Conservation (phyloP, 2,113 vertebrate genomes). For the Plecturocebus donacophilus region DNA sequence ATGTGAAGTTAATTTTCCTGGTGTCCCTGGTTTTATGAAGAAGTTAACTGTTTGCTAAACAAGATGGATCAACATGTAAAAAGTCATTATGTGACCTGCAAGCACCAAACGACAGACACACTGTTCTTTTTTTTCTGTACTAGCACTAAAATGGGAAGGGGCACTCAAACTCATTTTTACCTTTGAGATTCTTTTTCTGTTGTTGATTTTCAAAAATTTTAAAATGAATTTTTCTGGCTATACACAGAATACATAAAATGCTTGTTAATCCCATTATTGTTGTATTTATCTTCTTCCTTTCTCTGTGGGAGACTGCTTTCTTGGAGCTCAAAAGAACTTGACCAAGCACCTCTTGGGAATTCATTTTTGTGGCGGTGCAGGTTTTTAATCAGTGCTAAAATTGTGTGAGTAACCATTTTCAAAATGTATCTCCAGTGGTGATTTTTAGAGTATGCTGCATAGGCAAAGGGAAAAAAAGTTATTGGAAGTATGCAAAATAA, state of each 20-base stretch:
- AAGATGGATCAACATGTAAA: constrained; percentile 52
- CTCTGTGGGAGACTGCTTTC: neutral
- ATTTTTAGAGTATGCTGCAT: neutral
- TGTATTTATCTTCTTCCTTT: neutral
- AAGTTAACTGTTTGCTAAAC: constrained; percentile 72
- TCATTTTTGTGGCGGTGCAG: neutral
- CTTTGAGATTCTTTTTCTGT: neutral
- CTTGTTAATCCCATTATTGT: neutral
- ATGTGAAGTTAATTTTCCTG: constrained; percentile 79
- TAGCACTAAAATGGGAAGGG: neutral
- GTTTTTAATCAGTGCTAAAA: neutral
- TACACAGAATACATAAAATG: neutral
- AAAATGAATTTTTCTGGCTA: neutral
- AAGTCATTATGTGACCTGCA: constrained; percentile 66
- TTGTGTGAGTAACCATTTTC: neutral
- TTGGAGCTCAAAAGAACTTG: neutral
- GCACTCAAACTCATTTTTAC: neutral
- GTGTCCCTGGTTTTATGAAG: constrained; percentile 79
- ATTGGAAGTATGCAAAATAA: neutral
- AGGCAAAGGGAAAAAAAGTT: neutral
- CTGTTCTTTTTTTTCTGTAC: constrained; percentile 55
- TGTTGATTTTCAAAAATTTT: constrained; percentile 2
- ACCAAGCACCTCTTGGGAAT: neutral
- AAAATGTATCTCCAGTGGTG: neutral
- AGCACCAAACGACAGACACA: constrained; percentile 55